Evolutionary conservation across 2,888 invertebrate species (phyloP).

Genomic region (Lithophane leautieri): DNA sequence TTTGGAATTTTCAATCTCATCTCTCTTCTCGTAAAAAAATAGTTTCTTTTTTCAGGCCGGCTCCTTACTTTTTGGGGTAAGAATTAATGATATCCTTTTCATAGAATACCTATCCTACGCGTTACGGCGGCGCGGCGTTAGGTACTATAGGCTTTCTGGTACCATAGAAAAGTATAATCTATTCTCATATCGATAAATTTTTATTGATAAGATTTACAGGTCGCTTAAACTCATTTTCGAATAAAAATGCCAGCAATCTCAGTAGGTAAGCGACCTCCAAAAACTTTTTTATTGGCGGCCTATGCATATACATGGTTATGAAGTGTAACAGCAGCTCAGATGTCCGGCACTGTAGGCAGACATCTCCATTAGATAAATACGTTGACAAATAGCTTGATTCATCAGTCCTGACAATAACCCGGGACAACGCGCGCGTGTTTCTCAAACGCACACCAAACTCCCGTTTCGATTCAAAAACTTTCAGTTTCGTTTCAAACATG

Average conservation of each 20-base stretch:
- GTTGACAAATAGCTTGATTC: slow-evolving; percentile 61
- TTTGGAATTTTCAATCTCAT: no score
- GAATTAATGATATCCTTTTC: no score
- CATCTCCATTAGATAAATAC: slow-evolving; percentile 57
- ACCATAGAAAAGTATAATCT: no score
- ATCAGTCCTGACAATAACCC: slow-evolving; percentile 54
- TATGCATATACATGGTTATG: slow-evolving; percentile 39
- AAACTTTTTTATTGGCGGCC: not conserved
- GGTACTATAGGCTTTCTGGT: no score
- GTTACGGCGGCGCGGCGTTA: no score
- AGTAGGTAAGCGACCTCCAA: not conserved
- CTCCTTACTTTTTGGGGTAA: no score
- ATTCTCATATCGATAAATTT: no score
- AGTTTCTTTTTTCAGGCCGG: no score
- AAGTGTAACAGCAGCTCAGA: slow-evolving; percentile 54
- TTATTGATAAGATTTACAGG: not conserved
- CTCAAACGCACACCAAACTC: slow-evolving; percentile 18
- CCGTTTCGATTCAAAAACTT: slow-evolving; percentile 18
- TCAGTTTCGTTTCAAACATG: slow-evolving; percentile 70
- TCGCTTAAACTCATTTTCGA: not conserved
- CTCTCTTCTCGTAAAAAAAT: no score
- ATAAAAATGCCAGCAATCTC: not conserved
- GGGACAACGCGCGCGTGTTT: slow-evolving; percentile 46
- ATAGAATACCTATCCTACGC: no score
- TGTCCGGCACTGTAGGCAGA: slow-evolving; percentile 66